These are phyloP conservation scores for Orthosia incerta DNA, from an alignment of 2,888 invertebrate species.

Conservation along the genomic window DNA sequence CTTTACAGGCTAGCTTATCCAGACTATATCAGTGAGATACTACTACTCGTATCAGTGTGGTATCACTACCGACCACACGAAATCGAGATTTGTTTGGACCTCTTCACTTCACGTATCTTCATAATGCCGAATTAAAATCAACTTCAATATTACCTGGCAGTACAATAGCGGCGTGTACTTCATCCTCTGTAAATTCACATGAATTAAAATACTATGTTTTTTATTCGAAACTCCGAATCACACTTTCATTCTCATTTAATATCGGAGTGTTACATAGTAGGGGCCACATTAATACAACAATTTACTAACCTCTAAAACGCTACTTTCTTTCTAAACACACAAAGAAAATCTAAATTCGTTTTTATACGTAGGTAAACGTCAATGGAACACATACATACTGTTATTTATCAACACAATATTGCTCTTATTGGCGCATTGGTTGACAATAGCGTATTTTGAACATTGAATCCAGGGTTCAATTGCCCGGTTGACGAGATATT, in stretches of 20 bases:
- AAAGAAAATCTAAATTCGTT: slow-evolving; percentile 19
- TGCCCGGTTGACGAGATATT: too few species aligned
- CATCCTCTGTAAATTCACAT: too few species aligned
- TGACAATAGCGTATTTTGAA: too few species aligned
- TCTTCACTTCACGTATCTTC: too few species aligned
- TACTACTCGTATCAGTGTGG: too few species aligned
- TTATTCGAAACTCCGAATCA: too few species aligned
- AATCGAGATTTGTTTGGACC: too few species aligned
- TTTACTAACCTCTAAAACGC: slow-evolving; percentile 28
- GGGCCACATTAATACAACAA: slow-evolving; percentile 34
- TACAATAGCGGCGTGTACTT: background rate
- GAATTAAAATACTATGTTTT: too few species aligned
- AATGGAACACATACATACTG: slow-evolving; percentile 7
- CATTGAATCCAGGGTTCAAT: too few species aligned
- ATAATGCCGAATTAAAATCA: background rate
- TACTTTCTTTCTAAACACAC: slow-evolving; percentile 39
- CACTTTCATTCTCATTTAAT: background rate
- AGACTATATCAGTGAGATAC: too few species aligned
- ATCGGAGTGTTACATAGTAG: slow-evolving; percentile 10
- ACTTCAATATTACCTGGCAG: background rate
- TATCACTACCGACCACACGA: too few species aligned
- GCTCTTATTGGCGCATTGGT: background rate
- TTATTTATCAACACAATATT: slow-evolving; percentile 1
- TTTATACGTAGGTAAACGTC: background rate
- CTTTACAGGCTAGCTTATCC: too few species aligned